Conservation (phyloP, 2,888 invertebrate genomes). For the Lasiommata megera region DNA sequence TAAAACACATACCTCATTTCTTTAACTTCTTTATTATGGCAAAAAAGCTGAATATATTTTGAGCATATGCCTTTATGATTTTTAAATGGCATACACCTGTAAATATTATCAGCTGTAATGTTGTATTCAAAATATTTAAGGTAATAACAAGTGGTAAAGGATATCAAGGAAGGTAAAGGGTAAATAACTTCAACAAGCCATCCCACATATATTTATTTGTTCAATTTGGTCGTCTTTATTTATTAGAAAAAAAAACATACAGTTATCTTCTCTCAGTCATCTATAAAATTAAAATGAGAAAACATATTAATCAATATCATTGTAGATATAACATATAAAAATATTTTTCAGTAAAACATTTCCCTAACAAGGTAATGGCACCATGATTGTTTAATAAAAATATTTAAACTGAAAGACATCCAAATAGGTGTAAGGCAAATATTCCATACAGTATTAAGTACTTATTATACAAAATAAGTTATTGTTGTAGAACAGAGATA, state of each 20-base stretch:
- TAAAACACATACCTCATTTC: conserved; percentile 39
- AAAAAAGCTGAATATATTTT: conserved; percentile 14
- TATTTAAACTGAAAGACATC: conserved; percentile 26
- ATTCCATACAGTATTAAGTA: conserved; percentile 7
- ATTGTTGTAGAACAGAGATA: conserved; percentile 13
- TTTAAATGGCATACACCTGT: neutral
- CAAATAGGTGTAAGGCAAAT: conserved; percentile 24
- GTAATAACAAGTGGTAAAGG: conserved; percentile 28
- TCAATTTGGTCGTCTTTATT: conserved; percentile 18
- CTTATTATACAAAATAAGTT: neutral
- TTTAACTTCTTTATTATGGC: conserved; percentile 34
- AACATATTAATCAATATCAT: neutral
- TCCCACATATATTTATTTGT: conserved; percentile 45
- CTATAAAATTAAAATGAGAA: conserved; percentile 22
- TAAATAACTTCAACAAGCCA: conserved; percentile 54
- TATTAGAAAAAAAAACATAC: conserved; percentile 28
- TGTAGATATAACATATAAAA: neutral
- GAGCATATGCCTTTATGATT: conserved; percentile 1
- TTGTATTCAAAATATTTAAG: neutral
- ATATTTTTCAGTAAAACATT: conserved; percentile 18
- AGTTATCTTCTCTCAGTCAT: conserved; percentile 20
- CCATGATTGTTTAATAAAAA: conserved; percentile 50
- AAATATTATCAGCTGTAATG: conserved; percentile 11
- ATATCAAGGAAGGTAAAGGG: conserved; percentile 40
- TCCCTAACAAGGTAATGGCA: conserved; percentile 59